Evolutionary conservation across 2,888 invertebrate species (phyloP).

Genomic region (Cheilosia scutellata): DNA sequence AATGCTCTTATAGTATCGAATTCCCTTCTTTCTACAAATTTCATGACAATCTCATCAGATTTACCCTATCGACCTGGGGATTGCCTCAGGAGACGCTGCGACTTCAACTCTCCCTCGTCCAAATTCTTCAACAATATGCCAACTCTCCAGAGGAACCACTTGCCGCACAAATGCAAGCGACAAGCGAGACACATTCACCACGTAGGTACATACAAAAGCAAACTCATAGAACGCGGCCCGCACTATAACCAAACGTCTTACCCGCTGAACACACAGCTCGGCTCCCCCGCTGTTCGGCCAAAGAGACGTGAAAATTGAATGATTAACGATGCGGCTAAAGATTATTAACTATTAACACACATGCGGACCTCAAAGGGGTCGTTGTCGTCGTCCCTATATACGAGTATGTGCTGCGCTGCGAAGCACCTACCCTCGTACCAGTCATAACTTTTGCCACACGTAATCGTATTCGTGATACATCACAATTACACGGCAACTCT

Average conservation of each 20-base stretch:
- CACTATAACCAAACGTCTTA: too few species aligned
- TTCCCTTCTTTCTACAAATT: too few species aligned
- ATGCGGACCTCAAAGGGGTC: slow-evolving; percentile 65
- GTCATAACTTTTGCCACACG: slow-evolving; percentile 67
- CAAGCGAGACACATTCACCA: too few species aligned
- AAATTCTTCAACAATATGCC: background rate
- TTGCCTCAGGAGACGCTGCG: background rate
- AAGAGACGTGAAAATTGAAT: slow-evolving; percentile 77
- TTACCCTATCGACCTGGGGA: slow-evolving; percentile 2
- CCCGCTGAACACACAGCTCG: slow-evolving; percentile 32
- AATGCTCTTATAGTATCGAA: too few species aligned
- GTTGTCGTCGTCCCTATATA: slow-evolving; percentile 45
- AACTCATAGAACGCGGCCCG: too few species aligned
- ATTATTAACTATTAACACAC: slow-evolving; percentile 77
- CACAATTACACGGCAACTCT: slow-evolving; percentile 73
- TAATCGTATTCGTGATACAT: slow-evolving; percentile 69
- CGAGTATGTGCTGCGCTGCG: slow-evolving; percentile 4
- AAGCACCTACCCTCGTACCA: slow-evolving; percentile 9
- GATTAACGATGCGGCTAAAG: slow-evolving; percentile 74
- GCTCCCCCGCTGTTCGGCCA: slow-evolving; percentile 64
- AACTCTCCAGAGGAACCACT: too few species aligned
- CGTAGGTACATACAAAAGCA: too few species aligned
- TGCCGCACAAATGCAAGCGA: too few species aligned
- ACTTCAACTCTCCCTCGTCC: background rate
- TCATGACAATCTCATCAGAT: background rate